Evolutionary conservation across 2,113 vertebrate genomes (phyloP).

Genomic region (Urocynchramus pylzowi): DNA sequence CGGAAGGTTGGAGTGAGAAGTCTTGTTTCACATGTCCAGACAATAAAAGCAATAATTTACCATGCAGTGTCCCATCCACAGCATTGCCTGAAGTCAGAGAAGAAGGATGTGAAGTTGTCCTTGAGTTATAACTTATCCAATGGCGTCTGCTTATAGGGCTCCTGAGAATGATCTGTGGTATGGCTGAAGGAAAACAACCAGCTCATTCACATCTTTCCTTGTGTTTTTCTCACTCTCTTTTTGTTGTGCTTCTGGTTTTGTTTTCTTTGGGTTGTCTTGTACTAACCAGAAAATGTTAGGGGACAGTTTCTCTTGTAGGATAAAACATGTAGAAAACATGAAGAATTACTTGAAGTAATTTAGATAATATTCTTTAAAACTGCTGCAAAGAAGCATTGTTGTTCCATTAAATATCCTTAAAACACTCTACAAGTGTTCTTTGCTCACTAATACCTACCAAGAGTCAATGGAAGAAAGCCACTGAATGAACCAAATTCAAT

Average conservation of each 20-base stretch:
- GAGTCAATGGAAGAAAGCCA: neutral
- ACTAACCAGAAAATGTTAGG: neutral
- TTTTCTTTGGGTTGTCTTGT: neutral
- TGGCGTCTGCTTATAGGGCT: neutral
- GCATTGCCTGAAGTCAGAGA: neutral
- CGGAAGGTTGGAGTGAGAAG: neutral
- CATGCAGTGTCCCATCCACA: neutral
- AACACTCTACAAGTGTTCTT: neutral
- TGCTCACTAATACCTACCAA: neutral
- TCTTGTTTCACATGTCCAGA: neutral
- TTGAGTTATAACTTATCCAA: neutral
- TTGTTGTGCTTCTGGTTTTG: neutral
- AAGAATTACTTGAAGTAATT: neutral
- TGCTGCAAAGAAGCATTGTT: neutral
- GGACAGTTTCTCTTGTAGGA: neutral
- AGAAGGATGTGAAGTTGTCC: neutral
- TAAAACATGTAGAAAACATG: neutral
- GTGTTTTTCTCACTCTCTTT: neutral
- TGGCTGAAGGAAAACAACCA: neutral
- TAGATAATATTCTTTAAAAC: neutral
- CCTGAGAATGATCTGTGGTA: neutral
- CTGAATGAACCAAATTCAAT: neutral
- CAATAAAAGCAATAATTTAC: neutral
- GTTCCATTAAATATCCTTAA: neutral
- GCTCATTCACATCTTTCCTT: neutral